Conservation (phyloP, 2,113 vertebrate genomes). For the Glaucomys volans region DNA sequence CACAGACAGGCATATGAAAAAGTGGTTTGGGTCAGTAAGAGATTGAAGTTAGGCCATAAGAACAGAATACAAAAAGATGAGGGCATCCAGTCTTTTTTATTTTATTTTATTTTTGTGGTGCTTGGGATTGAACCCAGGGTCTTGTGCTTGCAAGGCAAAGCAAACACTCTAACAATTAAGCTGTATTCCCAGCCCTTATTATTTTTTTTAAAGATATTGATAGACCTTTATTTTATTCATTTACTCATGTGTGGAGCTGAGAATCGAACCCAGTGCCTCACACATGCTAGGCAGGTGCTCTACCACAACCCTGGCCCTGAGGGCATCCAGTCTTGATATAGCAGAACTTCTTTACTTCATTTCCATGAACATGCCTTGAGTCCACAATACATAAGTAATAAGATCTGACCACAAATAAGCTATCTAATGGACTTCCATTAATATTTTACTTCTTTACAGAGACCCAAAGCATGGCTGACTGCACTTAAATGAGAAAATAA, state of each 20-base stretch:
- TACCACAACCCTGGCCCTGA: not conserved
- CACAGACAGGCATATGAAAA: not conserved
- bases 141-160: too few species aligned
- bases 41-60: not conserved
- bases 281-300: too few species aligned
- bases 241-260: too few species aligned
- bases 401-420: not conserved
- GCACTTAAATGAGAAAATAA: not conserved
- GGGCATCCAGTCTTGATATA: not conserved
- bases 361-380: conserved; percentile 1
- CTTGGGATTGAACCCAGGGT: too few species aligned
- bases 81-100: not conserved
- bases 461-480: not conserved
- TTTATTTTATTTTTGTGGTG: too few species aligned
- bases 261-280: too few species aligned
- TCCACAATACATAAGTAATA: not conserved
- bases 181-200: too few species aligned
- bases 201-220: too few species aligned
- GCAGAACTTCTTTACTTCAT: not conserved
- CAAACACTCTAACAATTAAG: too few species aligned
- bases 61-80: not conserved
- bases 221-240: too few species aligned
- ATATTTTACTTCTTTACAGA: not conserved
- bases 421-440: not conserved
- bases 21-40: not conserved